A percentile compares a stretch with the other conserved stretches of the same genome.
These are phyloP conservation scores for Odontomachus brunneus DNA, from an alignment of 1,140 invertebrate species.

Conservation along the genomic window DNA sequence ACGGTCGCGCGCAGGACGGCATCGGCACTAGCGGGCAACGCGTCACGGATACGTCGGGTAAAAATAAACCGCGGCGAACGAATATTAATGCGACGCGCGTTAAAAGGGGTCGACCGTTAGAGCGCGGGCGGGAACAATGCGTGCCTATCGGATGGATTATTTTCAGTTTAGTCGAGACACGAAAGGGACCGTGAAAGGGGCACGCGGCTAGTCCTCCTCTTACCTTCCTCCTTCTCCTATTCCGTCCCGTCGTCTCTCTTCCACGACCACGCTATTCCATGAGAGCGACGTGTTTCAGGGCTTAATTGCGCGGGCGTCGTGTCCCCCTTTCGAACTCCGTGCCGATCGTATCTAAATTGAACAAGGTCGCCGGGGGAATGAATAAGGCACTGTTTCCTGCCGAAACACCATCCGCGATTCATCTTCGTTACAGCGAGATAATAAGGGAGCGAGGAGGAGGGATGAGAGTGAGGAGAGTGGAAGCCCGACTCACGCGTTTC, in stretches of 20 bases:
- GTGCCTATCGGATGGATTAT: slow-evolving; percentile 45
- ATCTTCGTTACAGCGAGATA: slow-evolving; percentile 24
- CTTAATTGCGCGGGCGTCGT: slow-evolving; percentile 53
- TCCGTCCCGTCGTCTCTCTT: not conserved
- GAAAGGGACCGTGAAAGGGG: not conserved
- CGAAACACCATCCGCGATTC: slow-evolving; percentile 37
- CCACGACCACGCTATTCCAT: not conserved
- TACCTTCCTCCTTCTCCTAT: not conserved
- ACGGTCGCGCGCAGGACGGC: not conserved
- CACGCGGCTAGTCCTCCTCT: not conserved
- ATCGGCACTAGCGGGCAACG: slow-evolving; percentile 6
- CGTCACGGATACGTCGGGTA: not conserved
- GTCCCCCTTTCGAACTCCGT: slow-evolving; percentile 42
- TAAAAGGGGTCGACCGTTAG: slow-evolving; percentile 53
- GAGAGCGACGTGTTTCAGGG: slow-evolving; percentile 41
- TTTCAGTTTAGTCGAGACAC: slow-evolving; percentile 27
- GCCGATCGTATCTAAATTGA: slow-evolving; percentile 66
- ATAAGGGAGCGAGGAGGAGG: not conserved
- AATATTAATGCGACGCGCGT: slow-evolving; percentile 48
- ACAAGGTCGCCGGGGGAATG: slow-evolving; percentile 46
- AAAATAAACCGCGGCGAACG: slow-evolving; percentile 46
- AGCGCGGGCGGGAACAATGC: slow-evolving; percentile 27
- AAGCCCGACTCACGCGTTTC: not conserved
- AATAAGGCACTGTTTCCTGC: slow-evolving; percentile 56
- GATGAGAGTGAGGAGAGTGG: not conserved